Conservation (phyloP, 2,113 vertebrate species). For the Progne subis region DNA sequence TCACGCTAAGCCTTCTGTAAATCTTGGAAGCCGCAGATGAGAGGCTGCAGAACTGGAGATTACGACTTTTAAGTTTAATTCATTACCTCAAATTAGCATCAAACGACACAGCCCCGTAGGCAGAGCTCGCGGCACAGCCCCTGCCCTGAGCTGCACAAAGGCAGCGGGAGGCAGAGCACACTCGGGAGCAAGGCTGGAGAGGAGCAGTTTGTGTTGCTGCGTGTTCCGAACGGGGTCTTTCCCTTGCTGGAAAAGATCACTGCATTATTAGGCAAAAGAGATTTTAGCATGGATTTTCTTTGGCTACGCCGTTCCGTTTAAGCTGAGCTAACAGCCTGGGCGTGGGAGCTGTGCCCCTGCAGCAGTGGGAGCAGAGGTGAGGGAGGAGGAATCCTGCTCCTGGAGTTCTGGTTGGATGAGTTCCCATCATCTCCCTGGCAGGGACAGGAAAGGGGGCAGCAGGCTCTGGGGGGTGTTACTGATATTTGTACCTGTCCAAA, state of each 20-base stretch:
- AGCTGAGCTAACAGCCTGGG: not conserved
- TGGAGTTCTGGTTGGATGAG: accelerated
- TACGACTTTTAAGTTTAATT: slow-evolving; percentile 50
- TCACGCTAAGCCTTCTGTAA: slow-evolving; percentile 22
- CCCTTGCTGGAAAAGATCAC: not conserved
- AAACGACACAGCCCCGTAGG: not conserved
- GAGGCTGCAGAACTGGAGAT: slow-evolving; percentile 43
- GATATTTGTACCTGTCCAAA: not conserved
- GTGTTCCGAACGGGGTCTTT: accelerated
- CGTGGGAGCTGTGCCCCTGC: not conserved
- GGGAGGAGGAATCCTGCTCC: not conserved
- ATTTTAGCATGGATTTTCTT: not conserved
- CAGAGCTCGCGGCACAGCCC: not conserved
- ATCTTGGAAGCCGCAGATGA: not conserved
- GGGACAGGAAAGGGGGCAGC: not conserved
- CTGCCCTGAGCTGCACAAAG: not conserved
- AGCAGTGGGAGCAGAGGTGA: not conserved
- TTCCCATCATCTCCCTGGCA: not conserved
- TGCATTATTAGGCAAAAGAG: not conserved
- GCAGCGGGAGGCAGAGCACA: not conserved
- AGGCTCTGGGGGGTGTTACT: not conserved
- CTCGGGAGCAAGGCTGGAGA: not conserved
- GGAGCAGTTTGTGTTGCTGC: accelerated
- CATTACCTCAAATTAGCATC: slow-evolving; percentile 65
- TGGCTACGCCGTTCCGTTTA: accelerated